A percentile compares a stretch with the other conserved stretches of the same genome.
Evolutionary conservation across 64 coral and sea anemone species (phyloP).

Genomic region (Pocillopora verrucosa): DNA sequence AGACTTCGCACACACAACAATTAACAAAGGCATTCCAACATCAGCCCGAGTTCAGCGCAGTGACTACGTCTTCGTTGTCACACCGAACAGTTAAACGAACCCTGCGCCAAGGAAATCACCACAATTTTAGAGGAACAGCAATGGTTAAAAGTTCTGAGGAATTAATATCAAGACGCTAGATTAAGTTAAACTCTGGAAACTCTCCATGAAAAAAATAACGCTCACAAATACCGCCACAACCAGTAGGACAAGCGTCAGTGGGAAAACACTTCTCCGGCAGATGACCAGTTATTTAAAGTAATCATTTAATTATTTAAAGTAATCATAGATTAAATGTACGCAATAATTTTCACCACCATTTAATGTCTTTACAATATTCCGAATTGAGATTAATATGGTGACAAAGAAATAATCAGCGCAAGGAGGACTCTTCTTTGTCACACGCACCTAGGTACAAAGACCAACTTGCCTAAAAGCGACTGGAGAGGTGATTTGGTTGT

Average conservation of each 20-base stretch:
- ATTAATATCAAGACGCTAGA: background rate
- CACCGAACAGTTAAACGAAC: constrained; percentile 4
- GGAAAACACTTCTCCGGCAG: constrained; percentile 1
- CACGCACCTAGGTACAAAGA: constrained; percentile 30
- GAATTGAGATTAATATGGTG: background rate
- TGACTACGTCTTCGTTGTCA: constrained; percentile 15
- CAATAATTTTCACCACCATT: background rate
- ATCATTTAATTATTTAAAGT: background rate
- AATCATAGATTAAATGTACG: background rate
- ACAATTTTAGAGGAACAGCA: background rate
- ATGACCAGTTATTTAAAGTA: background rate
- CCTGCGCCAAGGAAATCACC: background rate
- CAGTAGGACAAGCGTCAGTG: constrained; percentile 21
- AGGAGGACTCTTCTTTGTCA: constrained; percentile 13
- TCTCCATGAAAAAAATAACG: background rate
- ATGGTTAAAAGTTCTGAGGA: constrained; percentile 2
- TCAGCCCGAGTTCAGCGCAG: background rate
- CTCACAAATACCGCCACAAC: constrained; percentile 5
- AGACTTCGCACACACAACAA: background rate
- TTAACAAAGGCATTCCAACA: background rate
- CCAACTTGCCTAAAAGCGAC: constrained; percentile 31
- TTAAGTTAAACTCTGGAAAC: background rate
- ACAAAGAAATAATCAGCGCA: background rate
- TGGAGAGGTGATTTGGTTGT: background rate
- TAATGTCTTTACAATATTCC: background rate